These are phyloP conservation scores for Melinaea marsaeus DNA, from an alignment of 2,888 invertebrate species.

Conservation along the genomic window DNA sequence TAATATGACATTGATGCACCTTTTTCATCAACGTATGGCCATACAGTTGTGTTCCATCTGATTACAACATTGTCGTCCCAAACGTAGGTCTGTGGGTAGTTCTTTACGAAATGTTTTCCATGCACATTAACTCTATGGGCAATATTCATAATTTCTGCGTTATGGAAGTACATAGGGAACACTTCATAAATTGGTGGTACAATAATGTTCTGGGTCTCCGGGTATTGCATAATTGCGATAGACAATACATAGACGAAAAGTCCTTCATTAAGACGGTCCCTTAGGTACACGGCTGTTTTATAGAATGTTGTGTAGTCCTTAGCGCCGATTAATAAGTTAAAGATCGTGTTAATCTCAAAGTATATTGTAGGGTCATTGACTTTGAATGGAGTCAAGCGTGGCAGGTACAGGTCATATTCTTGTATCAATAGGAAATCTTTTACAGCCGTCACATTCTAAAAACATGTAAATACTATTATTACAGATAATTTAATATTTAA, in stretches of 20 bases:
- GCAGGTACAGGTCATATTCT: slow-evolving; percentile 72
- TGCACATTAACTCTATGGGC: slow-evolving; percentile 79
- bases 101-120: slow-evolving; percentile 48
- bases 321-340: slow-evolving; percentile 82
- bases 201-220: slow-evolving; percentile 80
- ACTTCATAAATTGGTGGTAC: slow-evolving; percentile 85
- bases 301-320: slow-evolving; percentile 84
- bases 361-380: slow-evolving; percentile 75
- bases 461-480: slow-evolving; percentile 27
- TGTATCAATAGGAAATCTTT: slow-evolving; percentile 76
- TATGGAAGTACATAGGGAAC: slow-evolving; percentile 84
- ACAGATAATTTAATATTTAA: background rate
- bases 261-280: slow-evolving; percentile 82
- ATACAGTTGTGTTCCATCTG: slow-evolving; percentile 79
- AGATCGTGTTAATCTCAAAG: slow-evolving; percentile 80
- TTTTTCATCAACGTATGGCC: slow-evolving; percentile 69
- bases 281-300: slow-evolving; percentile 82
- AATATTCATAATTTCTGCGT: slow-evolving; percentile 81
- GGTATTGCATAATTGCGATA: slow-evolving; percentile 79
- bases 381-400: slow-evolving; percentile 79
- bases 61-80: slow-evolving; percentile 75
- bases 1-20: slow-evolving; percentile 82
- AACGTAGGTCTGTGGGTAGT: slow-evolving; percentile 51
- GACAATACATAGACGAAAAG: slow-evolving; percentile 82
- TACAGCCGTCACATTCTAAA: slow-evolving; percentile 74